Evolutionary conservation across 2,888 invertebrate species (phyloP).

Genomic region (Stictocephala bisonia): DNA sequence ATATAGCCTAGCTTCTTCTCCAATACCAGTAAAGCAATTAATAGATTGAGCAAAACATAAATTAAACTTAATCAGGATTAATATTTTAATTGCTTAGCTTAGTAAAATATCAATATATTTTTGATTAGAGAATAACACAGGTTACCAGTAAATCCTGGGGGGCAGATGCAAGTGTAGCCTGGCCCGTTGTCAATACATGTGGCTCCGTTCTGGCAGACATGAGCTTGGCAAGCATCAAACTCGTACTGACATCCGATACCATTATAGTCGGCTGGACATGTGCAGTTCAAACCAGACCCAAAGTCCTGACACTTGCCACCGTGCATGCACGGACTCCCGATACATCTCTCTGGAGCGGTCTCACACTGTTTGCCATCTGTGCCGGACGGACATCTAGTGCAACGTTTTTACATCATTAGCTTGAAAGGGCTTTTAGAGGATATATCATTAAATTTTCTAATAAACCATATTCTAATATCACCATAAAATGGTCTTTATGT

Average conservation of each 20-base stretch:
- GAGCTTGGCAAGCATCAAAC: conserved; percentile 90
- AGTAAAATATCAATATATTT: no score
- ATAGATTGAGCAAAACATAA: no score
- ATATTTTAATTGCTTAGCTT: no score
- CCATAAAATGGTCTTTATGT: no score
- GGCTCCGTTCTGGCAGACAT: conserved; percentile 93
- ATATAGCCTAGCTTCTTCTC: no score
- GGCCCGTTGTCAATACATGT: conserved; percentile 88
- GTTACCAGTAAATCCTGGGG: conserved; percentile 76
- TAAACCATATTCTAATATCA: no score
- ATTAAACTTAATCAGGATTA: no score
- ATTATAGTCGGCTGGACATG: conserved; percentile 86
- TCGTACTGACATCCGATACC: conserved; percentile 95
- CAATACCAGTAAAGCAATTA: no score
- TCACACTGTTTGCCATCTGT: conserved; percentile 98
- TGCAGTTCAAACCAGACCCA: conserved; percentile 94
- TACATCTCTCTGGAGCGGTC: conserved; percentile 94
- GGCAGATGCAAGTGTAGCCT: conserved; percentile 88
- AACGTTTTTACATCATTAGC: no score
- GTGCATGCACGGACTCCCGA: conserved; percentile 95
- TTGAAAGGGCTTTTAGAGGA: no score
- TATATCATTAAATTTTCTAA: no score
- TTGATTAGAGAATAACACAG: neutral
- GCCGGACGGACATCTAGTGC: conserved; percentile 85
- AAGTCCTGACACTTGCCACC: conserved; percentile 96